Base-by-base conservation (phyloP, 2,113 vertebrate genomes). In the Dasypus novemcinctus region DNA sequence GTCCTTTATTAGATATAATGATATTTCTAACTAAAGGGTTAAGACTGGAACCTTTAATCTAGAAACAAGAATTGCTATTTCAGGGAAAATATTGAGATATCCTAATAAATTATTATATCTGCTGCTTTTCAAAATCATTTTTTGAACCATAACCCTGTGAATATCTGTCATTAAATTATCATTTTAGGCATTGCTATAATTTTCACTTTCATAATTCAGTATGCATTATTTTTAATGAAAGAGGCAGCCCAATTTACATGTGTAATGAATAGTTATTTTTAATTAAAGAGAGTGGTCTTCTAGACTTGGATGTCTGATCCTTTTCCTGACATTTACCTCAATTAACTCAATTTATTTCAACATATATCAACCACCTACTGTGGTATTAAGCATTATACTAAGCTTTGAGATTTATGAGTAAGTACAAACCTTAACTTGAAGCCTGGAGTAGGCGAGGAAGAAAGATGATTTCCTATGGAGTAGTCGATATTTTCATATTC, bases 261-360 rank as follows among this genome's bases (percentile, higher is more conserved):
- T 93, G 27, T 75, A 93, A 90, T 75, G 38, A 92, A 92, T 96
- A 79, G 59, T 59, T 66, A 33, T 85, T 96, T 97, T 96, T 95
- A 96, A 97, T 97, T 94, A 96, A 94, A 41, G 52, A 95, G 59
- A 95, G 85, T 96, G 41, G 87, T 89, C 90, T 93, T 92, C 17
- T 46, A 76, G 72, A 96, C 46, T 82, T 76, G 80, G 85, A 75
- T 33, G 61, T 90, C 79, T 94, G 52, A 63, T 61, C 69, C 61
- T 94, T 91, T 89, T 89, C 41, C 69, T 79, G 74, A 93, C 74
- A 93, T 95, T 94, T 90, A 91, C 87, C 69, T 91, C 82, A 69
- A 7, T 81, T 95, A 38, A 41, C 89, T 95, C 88, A 84, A 92
- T 97, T 92, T 96, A 93, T 93, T 91, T 96, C 64, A 69, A 78